Conservation (phyloP, 2,113 vertebrate species). For the Myrmecophaga tridactyla region DNA sequence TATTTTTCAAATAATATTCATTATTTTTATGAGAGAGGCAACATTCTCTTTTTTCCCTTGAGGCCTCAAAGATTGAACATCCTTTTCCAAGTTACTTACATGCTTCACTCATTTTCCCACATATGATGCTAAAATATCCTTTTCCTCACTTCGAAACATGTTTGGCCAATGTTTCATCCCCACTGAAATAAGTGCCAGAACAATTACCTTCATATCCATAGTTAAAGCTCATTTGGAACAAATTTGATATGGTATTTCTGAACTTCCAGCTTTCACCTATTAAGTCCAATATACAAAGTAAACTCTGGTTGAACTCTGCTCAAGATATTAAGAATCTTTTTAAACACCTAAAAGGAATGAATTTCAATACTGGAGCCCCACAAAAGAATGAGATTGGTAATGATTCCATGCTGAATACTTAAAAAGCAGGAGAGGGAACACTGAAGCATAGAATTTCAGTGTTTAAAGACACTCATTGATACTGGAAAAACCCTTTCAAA, state of each 20-base stretch:
- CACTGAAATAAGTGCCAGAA: slow-evolving; percentile 29
- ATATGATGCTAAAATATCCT: background rate
- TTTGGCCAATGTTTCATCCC: background rate
- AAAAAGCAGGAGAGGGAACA: background rate
- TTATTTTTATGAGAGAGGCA: background rate
- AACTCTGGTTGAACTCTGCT: slow-evolving; percentile 47
- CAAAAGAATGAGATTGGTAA: background rate
- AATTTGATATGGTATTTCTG: slow-evolving; percentile 27
- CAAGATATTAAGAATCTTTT: background rate
- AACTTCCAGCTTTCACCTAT: slow-evolving; percentile 29
- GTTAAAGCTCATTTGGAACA: slow-evolving; percentile 30
- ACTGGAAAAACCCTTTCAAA: background rate
- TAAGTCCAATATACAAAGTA: slow-evolving; percentile 21
- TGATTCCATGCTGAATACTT: background rate
- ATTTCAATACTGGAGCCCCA: background rate
- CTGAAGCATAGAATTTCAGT: background rate
- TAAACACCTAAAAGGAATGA: background rate
- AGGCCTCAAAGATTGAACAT: background rate
- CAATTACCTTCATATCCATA: slow-evolving; percentile 20
- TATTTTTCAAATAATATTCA: background rate
- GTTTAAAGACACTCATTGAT: background rate
- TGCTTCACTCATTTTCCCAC: background rate
- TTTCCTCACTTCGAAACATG: slow-evolving; percentile 43
- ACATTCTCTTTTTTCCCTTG: background rate
- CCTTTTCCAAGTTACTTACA: background rate